These are phyloP conservation scores for Tupaia chinensis DNA, from an alignment of 2,113 vertebrate genomes.

Conservation along the genomic window DNA sequence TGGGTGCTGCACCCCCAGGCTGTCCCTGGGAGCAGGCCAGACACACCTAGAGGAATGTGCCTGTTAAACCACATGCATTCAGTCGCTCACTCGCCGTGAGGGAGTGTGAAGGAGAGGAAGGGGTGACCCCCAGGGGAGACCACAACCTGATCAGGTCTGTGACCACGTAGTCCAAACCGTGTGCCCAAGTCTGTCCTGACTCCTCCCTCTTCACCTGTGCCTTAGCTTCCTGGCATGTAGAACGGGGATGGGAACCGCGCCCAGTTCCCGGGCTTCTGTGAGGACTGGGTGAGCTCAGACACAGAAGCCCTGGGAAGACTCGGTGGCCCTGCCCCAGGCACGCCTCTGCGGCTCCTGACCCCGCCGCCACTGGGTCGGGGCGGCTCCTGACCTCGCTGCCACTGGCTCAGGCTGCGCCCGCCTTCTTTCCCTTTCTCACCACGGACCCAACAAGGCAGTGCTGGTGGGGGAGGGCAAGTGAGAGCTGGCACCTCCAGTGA, in stretches of 20 bases:
- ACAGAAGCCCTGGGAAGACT: too few relatives aligned
- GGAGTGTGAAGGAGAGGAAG: background rate
- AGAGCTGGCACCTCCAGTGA: background rate
- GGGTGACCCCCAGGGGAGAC: background rate
- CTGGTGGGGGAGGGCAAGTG: too few relatives aligned
- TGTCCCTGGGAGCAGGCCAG: background rate
- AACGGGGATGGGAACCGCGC: background rate
- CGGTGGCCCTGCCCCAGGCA: too few relatives aligned
- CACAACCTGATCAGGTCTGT: too few relatives aligned
- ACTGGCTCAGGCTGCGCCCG: too few relatives aligned
- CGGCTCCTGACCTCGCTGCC: too few relatives aligned
- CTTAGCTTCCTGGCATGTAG: accelerated
- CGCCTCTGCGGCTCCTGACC: too few relatives aligned
- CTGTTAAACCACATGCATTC: background rate
- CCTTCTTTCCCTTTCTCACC: background rate
- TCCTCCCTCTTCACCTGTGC: background rate
- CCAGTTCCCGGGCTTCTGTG: accelerated
- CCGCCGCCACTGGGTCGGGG: too few relatives aligned
- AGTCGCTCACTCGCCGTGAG: too few relatives aligned
- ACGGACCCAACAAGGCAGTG: background rate
- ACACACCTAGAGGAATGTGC: background rate
- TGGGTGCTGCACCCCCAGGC: too few relatives aligned
- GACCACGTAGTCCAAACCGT: background rate
- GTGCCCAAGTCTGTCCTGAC: background rate
- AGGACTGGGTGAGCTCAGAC: background rate